Percentiles rank a stretch among this genome's conserved stretches.
These are phyloP conservation scores for Balanococcus diminutus DNA, from an alignment of 2,888 invertebrate species.

Conservation along the genomic window DNA sequence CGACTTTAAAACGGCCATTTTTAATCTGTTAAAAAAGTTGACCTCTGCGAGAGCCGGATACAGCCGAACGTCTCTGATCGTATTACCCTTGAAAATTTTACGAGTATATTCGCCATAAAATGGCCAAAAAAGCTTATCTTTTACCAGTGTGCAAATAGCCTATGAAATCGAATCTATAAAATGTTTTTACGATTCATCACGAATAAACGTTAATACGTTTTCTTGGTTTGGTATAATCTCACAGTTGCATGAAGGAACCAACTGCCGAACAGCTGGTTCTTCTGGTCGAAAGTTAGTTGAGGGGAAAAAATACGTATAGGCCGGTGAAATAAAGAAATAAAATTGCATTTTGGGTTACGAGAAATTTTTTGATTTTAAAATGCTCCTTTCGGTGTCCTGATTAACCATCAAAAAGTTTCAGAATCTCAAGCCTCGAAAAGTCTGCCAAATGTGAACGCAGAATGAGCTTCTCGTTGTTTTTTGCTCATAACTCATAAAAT, in stretches of 20 bases:
- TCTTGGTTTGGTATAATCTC: neutral
- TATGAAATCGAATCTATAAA: slow-evolving; percentile 21
- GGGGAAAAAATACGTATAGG: too few relatives aligned
- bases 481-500: too few relatives aligned
- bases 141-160: slow-evolving; percentile 5
- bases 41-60: neutral
- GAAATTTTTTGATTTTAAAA: too few relatives aligned
- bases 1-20: neutral
- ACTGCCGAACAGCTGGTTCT: neutral
- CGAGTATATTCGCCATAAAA: slow-evolving; percentile 1
- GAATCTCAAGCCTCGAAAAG: too few relatives aligned
- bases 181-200: slow-evolving; percentile 4
- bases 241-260: neutral
- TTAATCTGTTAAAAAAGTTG: neutral
- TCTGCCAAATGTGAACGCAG: too few relatives aligned
- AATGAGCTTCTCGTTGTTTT: too few relatives aligned
- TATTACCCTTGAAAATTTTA: slow-evolving; percentile 24
- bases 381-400: too few relatives aligned
- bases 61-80: neutral
- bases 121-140: neutral
- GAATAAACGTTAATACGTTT: slow-evolving; percentile 2
- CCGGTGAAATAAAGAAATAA: too few relatives aligned
- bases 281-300: too few relatives aligned
- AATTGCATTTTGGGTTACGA: too few relatives aligned
- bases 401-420: too few relatives aligned